Base-by-base conservation (phyloP, 2,888 invertebrate species). In the Baccha elongata region DNA sequence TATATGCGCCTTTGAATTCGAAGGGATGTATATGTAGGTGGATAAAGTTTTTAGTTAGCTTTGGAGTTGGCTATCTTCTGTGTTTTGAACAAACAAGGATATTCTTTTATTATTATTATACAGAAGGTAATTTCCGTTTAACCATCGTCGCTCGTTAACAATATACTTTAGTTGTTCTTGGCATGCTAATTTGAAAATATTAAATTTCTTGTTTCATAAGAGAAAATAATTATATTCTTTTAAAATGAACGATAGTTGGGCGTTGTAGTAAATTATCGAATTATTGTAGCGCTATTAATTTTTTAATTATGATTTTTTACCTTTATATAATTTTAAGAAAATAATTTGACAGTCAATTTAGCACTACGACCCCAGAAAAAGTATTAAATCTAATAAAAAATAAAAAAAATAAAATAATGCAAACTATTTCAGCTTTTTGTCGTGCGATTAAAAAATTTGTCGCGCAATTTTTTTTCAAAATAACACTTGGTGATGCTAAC, bases 211-310 rank as follows among this genome's bases (percentile, higher is more conserved):
- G 13, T 37, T 37, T 37, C 13, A 3, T 32, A 8, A 3, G 5
- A 15, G 37, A 15, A 40, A 48, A 60, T 71, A 71, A 71, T 71
- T 71, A 60, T 60, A n/a, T n/a, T n/a, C n/a, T n/a, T n/a, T 29
- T 13, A 50, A 71, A 37, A 37, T 13, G 55, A 71, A 71, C 60
- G 60, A 71, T 40, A 37, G 37, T 3, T 37, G 7, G 29, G 8
- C 29, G 13, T 13, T 13, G 15, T 3, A 8, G 37, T 13, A 13
- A 37, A 37, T 4, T 37, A 37, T 37, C 13, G 37, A 37, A 37
- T 13, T 1, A 15, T 37, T 13, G 3, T 37, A 13, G 13, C 13
- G 11, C 35, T 37, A 13, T 5, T 1, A 37, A 13, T 37, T 37
- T 37, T 37, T 5, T 37, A 37, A 37, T 37, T 37, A 37, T 13